Evolutionary conservation across 2,797 vertebrate species (phyloP).

Genomic region (Manis javanica): DNA sequence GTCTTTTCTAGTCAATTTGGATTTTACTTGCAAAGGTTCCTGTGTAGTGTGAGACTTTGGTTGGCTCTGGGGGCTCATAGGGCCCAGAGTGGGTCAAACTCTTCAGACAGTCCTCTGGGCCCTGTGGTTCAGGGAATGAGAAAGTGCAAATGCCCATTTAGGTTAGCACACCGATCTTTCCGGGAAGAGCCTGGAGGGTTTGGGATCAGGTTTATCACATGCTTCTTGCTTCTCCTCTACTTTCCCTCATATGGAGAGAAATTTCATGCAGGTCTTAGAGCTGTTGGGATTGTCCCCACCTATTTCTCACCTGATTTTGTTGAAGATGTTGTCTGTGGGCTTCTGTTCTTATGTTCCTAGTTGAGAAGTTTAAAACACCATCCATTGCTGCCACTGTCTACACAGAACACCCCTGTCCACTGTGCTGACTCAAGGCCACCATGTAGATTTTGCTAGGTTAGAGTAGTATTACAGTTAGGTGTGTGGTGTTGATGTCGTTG

Average conservation of each 20-base stretch:
- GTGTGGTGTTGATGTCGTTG: not conserved
- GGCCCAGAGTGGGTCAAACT: not conserved
- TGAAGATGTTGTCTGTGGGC: not conserved
- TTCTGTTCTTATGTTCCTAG: not conserved
- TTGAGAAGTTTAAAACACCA: not conserved
- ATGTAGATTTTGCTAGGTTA: not conserved
- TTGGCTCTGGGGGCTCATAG: not conserved
- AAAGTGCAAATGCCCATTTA: not conserved
- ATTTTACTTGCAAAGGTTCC: not conserved
- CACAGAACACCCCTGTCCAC: not conserved
- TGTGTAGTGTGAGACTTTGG: not conserved
- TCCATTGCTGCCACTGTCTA: not conserved
- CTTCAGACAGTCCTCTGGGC: not conserved
- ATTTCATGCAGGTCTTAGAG: not conserved
- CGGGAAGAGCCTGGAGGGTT: not conserved
- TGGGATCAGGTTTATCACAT: not conserved
- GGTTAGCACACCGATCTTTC: not conserved
- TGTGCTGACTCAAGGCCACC: not conserved
- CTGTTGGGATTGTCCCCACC: not conserved
- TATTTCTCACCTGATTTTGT: not conserved
- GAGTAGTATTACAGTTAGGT: not conserved
- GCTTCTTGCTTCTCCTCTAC: not conserved
- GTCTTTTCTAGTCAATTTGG: not conserved
- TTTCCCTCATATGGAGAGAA: rapidly evolving
- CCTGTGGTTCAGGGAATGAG: not conserved